Evolutionary conservation across 37 sponge, comb jelly and placozoan species (phyloP).

Genomic region (Hormiphora californensis): DNA sequence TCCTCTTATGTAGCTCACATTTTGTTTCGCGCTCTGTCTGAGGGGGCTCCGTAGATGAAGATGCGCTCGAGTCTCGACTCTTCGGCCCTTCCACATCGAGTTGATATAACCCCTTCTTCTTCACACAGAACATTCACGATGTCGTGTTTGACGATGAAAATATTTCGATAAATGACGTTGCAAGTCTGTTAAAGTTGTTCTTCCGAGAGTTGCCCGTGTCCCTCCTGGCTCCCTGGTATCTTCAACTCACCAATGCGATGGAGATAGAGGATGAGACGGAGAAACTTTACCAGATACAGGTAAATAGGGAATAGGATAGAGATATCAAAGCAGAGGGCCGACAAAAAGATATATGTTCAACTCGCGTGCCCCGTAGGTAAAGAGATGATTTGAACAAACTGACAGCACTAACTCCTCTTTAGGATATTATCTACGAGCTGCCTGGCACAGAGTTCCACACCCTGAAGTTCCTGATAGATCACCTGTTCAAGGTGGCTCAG

Average conservation of each 20-base stretch:
- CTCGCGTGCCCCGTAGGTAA: no score
- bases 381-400: no score
- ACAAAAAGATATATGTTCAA: no score
- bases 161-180: neutral
- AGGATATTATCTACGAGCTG: constrained; percentile 23
- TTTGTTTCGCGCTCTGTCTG: no score
- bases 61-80: no score
- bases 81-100: no score
- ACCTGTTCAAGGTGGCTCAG: constrained; percentile 16
- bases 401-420: no score
- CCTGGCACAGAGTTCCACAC: constrained; percentile 39
- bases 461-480: neutral
- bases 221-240: constrained; percentile 11
- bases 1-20: neutral
- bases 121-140: neutral
- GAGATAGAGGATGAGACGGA: constrained; percentile 24
- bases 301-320: no score
- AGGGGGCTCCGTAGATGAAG: no score
- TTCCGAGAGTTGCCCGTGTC: constrained; percentile 29
- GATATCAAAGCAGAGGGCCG: no score
- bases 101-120: neutral
- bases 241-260: neutral
- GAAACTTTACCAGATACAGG: constrained; percentile 32
- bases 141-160: neutral
- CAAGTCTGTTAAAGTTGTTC: neutral